Evolutionary conservation across 2,113 vertebrate species (phyloP).

Genomic region (Gallinago media): DNA sequence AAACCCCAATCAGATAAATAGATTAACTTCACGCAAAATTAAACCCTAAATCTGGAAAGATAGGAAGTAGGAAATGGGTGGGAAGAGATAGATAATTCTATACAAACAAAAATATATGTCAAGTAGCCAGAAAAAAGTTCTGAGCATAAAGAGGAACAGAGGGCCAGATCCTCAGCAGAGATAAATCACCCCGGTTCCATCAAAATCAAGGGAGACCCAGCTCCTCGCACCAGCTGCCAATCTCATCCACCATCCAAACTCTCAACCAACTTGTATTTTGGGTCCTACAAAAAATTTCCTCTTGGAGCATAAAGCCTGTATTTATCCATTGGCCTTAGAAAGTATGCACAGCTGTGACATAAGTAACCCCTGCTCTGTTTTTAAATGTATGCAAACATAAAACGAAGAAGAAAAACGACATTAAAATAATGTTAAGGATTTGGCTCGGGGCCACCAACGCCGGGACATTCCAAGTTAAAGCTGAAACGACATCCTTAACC

Average conservation of each 20-base stretch:
- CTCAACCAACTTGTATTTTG: slow-evolving; percentile 18
- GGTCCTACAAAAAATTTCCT: slow-evolving; percentile 34
- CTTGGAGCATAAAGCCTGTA: slow-evolving; percentile 59
- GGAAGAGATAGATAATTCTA: slow-evolving; percentile 44
- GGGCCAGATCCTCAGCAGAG: not conserved
- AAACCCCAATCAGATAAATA: not conserved
- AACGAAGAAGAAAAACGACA: slow-evolving; percentile 67
- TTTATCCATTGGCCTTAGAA: slow-evolving; percentile 60
- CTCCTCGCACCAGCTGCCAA: not conserved
- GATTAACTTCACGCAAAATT: not conserved
- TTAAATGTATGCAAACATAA: slow-evolving; percentile 70
- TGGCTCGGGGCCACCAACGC: slow-evolving; percentile 57
- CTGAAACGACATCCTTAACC: slow-evolving; percentile 72
- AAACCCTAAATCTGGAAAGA: not conserved
- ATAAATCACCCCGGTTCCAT: not conserved
- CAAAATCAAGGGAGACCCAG: not conserved
- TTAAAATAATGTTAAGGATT: slow-evolving; percentile 72
- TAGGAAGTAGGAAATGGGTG: not conserved
- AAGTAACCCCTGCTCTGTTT: slow-evolving; percentile 68
- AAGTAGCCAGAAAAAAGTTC: slow-evolving; percentile 5
- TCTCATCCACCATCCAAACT: slow-evolving; percentile 23
- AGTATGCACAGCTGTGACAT: slow-evolving; percentile 74
- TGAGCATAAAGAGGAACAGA: not conserved
- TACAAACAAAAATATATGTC: slow-evolving; percentile 43
- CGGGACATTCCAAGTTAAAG: slow-evolving; percentile 69